phyloP scores from a whole-genome alignment of 2,888 invertebrate genomes.

The Physocephala rufipes region DNA sequence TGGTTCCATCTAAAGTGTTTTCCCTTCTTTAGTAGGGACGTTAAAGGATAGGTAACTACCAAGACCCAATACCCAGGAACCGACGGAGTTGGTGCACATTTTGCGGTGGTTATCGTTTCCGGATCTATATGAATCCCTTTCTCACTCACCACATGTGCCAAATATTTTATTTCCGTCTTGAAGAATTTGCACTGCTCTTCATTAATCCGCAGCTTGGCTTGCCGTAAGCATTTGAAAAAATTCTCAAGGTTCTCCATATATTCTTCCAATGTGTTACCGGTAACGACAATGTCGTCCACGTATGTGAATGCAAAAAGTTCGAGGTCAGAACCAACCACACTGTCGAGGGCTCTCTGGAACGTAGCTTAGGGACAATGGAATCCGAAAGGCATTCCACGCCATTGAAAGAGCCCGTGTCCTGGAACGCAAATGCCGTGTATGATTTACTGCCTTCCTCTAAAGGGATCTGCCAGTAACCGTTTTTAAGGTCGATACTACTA shows the following conservation, averaged over 20 bases:
- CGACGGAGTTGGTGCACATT: background rate
- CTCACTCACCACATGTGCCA: constrained; percentile 33
- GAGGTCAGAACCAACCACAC: too few species aligned
- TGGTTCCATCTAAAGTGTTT: background rate
- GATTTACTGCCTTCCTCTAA: too few species aligned
- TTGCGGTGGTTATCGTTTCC: constrained; percentile 28
- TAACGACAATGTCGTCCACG: too few species aligned
- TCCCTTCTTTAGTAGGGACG: background rate
- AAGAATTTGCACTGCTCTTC: constrained; percentile 21
- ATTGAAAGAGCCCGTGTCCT: too few species aligned
- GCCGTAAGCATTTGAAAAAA: constrained; percentile 13
- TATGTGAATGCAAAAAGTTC: too few species aligned
- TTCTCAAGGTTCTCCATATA: constrained; percentile 1
- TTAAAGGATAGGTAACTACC: background rate
- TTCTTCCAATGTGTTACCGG: constrained; percentile 1
- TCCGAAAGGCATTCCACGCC: too few species aligned
- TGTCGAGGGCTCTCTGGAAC: too few species aligned
- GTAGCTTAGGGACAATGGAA: too few species aligned
- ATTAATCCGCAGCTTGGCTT: constrained; percentile 11
- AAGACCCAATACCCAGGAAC: background rate
- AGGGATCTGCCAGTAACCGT: too few species aligned
- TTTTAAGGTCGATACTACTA: too few species aligned
- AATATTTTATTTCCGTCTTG: constrained; percentile 18
- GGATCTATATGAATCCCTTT: constrained; percentile 32
- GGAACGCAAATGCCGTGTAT: too few species aligned